Evolutionary conservation across 2,888 invertebrate species (phyloP).

Genomic region (Lasioglossum leucozonium): DNA sequence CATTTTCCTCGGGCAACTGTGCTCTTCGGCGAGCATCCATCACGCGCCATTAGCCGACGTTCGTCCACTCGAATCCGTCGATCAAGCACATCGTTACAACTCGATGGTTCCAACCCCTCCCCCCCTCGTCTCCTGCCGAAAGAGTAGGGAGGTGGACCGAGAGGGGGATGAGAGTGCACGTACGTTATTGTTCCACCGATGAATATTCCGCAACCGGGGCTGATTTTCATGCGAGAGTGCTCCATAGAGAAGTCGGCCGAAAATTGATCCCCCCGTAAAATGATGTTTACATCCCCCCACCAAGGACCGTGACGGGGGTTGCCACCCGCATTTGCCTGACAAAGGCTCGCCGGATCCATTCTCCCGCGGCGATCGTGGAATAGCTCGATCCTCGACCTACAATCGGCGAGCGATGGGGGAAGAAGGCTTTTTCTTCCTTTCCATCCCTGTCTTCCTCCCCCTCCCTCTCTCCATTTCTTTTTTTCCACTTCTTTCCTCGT

Average conservation of each 20-base stretch:
- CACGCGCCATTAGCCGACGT: conserved; percentile 24
- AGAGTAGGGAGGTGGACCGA: background rate
- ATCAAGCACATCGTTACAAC: conserved; percentile 26
- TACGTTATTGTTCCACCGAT: conserved; percentile 43
- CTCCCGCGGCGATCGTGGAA: conserved; percentile 32
- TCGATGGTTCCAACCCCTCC: conserved; percentile 17
- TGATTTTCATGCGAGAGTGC: conserved; percentile 43
- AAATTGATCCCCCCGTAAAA: conserved; percentile 50
- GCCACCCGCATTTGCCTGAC: conserved; percentile 54
- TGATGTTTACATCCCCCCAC: conserved; percentile 56
- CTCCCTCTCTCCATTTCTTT: background rate
- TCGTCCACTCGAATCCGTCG: conserved; percentile 24
- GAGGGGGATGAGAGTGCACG: conserved; percentile 27
- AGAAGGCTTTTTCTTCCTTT: conserved; percentile 1
- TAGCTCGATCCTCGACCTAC: conserved; percentile 34
- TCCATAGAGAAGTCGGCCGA: conserved; percentile 25
- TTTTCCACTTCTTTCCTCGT: background rate
- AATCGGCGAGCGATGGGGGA: conserved; percentile 26
- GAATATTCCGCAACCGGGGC: conserved; percentile 40
- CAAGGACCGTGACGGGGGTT: conserved; percentile 16
- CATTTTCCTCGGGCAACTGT: background rate
- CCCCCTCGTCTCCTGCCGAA: background rate
- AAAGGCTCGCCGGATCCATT: conserved; percentile 42
- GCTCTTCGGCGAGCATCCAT: background rate
- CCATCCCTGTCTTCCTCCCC: background rate